Base-by-base conservation (phyloP, 2,113 vertebrate species). In the Cyphomyrus plagiostoma region DNA sequence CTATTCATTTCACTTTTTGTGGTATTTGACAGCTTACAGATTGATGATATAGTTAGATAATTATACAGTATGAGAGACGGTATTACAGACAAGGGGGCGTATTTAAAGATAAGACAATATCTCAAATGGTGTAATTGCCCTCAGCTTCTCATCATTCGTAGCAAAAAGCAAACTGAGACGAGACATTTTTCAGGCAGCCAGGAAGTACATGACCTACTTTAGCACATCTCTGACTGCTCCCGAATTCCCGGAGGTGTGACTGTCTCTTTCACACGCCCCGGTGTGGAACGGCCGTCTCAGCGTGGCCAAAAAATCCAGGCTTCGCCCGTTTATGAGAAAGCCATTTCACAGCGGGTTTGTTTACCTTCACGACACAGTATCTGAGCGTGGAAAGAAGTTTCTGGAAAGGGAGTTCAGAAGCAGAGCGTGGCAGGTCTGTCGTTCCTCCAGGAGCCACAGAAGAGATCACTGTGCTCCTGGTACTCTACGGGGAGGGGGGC, bases 161-260 rank as follows among this genome's bases (percentile, higher is more conserved):
- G 35, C 17, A 91, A 91, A 92, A 92, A 93, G 92, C 91, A 92
- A 94, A 93, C 39, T 70, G 35, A 88, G 91, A 90, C 52, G 48
- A 90, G 88, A 91, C 92, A 89, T 89, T 91, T 89, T 86, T 93
- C 92, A 89, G 88, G 56, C 46, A 85, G 48, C 48, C 84, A 92
- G 88, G 93, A 95, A 93, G 87, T 92, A 94, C 93, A 92, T 94
- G 94, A 95, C 94, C 95, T 95, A 94, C 93, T 95, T 95, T 92
- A 90, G 66, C 92, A 83, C 89, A 91, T 93, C 93, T 94, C 91
- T 92, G 91, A 91, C 92, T 93, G 92, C 89, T 92, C 86, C 91
- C 19, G 48, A 91, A 93, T 92, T 92, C 90, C 90, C 91, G n/a
- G 19, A 52, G 53, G 88, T 88, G 87, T 89, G 91, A 91, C 82